phyloP scores from a whole-genome alignment of 2,797 vertebrate species.

The Rostrhamus sociabilis region DNA sequence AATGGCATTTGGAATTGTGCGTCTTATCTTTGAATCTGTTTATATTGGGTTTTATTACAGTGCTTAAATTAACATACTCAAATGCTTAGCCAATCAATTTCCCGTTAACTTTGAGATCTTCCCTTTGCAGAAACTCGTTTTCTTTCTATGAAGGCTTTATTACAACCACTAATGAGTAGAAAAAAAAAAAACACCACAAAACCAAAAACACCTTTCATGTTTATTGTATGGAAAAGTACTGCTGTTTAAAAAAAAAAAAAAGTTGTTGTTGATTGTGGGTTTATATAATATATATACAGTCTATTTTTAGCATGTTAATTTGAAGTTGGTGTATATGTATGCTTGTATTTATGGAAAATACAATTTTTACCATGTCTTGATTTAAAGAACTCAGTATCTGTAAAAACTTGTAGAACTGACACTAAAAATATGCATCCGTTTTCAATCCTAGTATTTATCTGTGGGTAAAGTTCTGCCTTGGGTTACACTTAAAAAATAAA shows the following conservation, averaged over 20 bases:
- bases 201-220: not conserved
- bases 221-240: not conserved
- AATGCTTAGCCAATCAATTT: not conserved
- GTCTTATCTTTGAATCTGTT: not conserved
- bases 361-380: not conserved
- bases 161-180: not conserved
- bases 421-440: not conserved
- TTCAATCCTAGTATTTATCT: not conserved
- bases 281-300: not conserved
- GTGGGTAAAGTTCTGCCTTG: not conserved
- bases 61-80: not conserved
- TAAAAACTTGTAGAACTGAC: not conserved
- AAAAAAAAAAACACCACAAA: not conserved
- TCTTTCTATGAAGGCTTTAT: not conserved
- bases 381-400: not conserved
- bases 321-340: not conserved
- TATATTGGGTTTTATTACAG: not conserved
- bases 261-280: not conserved
- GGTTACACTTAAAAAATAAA: not conserved
- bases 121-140: not conserved
- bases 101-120: not conserved
- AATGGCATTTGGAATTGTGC: not conserved
- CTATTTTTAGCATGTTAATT: not conserved
- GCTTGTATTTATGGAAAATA: not conserved
- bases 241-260: not conserved